Evolutionary conservation across 2,797 vertebrate genomes (phyloP), one percentile per base, ranked within the genome.

Genomic region (Poecile montanus): DNA sequence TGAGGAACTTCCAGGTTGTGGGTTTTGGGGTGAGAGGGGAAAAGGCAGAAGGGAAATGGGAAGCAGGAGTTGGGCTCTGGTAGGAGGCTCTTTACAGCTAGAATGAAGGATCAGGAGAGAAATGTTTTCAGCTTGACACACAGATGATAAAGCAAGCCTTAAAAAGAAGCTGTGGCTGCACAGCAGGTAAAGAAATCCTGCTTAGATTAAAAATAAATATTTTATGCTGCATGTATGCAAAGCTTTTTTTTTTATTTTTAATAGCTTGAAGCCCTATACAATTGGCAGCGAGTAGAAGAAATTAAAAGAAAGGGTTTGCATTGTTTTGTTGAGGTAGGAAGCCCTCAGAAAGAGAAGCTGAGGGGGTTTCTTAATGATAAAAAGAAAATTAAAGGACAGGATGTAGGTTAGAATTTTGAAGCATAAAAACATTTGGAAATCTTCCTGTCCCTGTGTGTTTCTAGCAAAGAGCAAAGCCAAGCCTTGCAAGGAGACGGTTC

Each of bases 181-280:
- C 94, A 96, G 95, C 95, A 95, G 94, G 95, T 97, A 95, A 94
- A 96, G 94, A 96, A 96, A 96, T 95, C 94, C 95, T 95, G 85
- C 94, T 92, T 95, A 96, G 95, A 96, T 96, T 96, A 94, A 96
- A 97, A 96, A 97, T 96, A 92, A 97, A 96, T 97, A 97, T 94
- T 97, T 95, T 91, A 96, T 97, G 91, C 81, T 94, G 94, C 83
- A 36, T 82, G 63, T 93, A 90, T 90, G 61, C 91, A 87, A 73
- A 91, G 81, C 50, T 57, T 44, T 63, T 80, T 65, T 60, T 38
- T 29, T 62, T 44, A 45, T 82, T 87, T 90, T 94, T 93, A 76
- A 51, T 80, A 74, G 77, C 94, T 94, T 87, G 54, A 94, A 94
- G 88, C 80, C 50, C 50, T 82, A 32, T 51, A 68, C 76, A 87